Conservation (phyloP, 2,888 invertebrate species). For the Scaptodrosophila latifasciaeformis region DNA sequence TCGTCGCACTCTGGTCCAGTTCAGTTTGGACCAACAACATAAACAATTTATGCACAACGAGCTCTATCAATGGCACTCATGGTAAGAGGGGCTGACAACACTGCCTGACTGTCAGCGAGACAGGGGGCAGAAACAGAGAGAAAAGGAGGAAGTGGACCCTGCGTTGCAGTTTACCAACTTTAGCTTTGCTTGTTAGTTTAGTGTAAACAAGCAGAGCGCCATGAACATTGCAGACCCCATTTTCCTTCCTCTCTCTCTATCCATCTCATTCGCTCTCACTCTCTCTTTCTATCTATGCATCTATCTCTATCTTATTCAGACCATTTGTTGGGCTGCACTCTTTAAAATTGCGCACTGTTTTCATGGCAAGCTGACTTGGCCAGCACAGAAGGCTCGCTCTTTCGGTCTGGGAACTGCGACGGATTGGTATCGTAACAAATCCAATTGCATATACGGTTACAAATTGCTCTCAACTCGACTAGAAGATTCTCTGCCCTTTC, state of each 20-base stretch:
- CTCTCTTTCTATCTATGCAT: too few relatives aligned
- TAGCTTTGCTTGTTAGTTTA: constrained; percentile 58
- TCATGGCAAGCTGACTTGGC: too few relatives aligned
- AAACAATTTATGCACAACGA: constrained; percentile 63
- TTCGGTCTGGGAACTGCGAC: too few relatives aligned
- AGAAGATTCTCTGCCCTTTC: too few relatives aligned
- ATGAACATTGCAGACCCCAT: not conserved
- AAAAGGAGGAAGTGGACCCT: constrained; percentile 22
- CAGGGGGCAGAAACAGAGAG: not conserved
- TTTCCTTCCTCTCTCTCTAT: too few relatives aligned
- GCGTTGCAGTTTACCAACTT: constrained; percentile 55
- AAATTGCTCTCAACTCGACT: too few relatives aligned
- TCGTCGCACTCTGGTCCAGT: not conserved
- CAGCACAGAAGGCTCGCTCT: too few relatives aligned
- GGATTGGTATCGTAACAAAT: too few relatives aligned
- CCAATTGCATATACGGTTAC: too few relatives aligned
- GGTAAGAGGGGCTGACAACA: not conserved
- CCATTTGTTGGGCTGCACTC: not conserved
- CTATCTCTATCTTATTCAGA: too few relatives aligned
- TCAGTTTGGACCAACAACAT: constrained; percentile 25
- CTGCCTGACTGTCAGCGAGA: not conserved
- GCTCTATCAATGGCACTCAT: constrained; percentile 37
- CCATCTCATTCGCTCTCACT: too few relatives aligned
- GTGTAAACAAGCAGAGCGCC: constrained; percentile 49
- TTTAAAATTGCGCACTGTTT: constrained; percentile 2